Base-by-base conservation (phyloP, 2,888 invertebrate genomes). In the Drosophila acutilabella region DNA sequence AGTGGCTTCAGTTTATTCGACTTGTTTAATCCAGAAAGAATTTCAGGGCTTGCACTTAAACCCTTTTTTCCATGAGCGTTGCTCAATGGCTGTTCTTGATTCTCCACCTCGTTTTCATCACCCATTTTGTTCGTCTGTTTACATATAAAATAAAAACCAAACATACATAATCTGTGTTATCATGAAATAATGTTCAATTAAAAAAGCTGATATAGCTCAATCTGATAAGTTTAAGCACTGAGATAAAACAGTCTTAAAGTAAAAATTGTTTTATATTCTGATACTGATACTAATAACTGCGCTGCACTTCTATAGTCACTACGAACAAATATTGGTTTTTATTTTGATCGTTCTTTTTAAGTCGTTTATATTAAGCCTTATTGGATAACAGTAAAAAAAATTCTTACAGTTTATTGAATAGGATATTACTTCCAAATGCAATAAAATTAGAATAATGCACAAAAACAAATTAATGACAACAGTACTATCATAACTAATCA, bases 11-110 rank as follows among this genome's bases (percentile, higher is more conserved):
- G 61, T 8, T 79, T 53, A 16, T 64, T 42, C 0, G 82, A 74
- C 8, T 72, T 74, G 73, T 89, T 71, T 33, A 90, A 60, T 4
- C 84, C 90, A 4, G 78, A 45, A 3, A 88, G 68, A 7, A 90
- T 80, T 6, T 81, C 71, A 1, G 89, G 76, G 7, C 40, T 53
- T 23, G 56, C 40, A 14, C 38, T 50, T 0, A 65, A 75, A 36
- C 64, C 53, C n/a, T 61, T 41, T 8, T 54, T 64, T 2, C 67
- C 74, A 52, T 71, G 30, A 2, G 42, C 56, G 33, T 59, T 57
- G n/a, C 38, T 50, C 7, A 74, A 57, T 13, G 53, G 57, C 2
- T 83, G 66, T 7, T 62, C 47, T 23, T 64, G 60, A 13, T 73
- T 59, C n/a, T 61, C 57, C 8, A 52, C 20, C 8, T 61, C 62